phyloP scores from a whole-genome alignment of 1,140 invertebrate genomes.

The Grapholita molesta region DNA sequence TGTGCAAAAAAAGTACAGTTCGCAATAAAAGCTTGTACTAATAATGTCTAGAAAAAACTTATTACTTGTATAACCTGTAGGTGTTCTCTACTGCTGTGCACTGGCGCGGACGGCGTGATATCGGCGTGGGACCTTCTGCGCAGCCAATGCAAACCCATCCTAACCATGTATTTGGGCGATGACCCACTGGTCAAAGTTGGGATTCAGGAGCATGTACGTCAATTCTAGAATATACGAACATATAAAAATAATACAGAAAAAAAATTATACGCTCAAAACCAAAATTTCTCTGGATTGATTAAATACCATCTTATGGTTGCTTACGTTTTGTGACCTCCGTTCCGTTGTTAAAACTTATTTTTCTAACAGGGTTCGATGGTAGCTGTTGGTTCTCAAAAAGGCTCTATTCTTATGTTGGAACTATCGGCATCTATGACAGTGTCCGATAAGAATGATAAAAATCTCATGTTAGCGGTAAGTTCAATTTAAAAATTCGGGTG shows the following conservation, averaged over 20 bases:
- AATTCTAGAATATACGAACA: background rate
- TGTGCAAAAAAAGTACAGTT: no score
- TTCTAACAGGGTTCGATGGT: slow-evolving; percentile 86
- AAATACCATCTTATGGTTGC: no score
- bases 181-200: slow-evolving; percentile 75
- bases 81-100: slow-evolving; percentile 91
- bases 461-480: slow-evolving; percentile 88
- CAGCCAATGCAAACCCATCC: slow-evolving; percentile 89
- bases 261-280: no score
- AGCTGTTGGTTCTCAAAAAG: slow-evolving; percentile 88
- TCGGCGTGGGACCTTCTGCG: slow-evolving; percentile 94
- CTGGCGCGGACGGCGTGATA: slow-evolving; percentile 89
- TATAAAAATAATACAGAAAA: background rate
- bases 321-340: no score
- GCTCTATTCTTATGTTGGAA: slow-evolving; percentile 89
- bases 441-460: slow-evolving; percentile 91
- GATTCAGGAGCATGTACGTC: slow-evolving; percentile 50
- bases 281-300: no score
- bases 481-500: background rate
- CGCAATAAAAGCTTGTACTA: no score
- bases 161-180: slow-evolving; percentile 88
- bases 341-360: no score
- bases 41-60: no score
- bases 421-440: slow-evolving; percentile 88
- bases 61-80: slow-evolving; percentile 43